Evolutionary conservation across 2,797 vertebrate genomes (phyloP).

Genomic region (Aeoliscus strigatus): DNA sequence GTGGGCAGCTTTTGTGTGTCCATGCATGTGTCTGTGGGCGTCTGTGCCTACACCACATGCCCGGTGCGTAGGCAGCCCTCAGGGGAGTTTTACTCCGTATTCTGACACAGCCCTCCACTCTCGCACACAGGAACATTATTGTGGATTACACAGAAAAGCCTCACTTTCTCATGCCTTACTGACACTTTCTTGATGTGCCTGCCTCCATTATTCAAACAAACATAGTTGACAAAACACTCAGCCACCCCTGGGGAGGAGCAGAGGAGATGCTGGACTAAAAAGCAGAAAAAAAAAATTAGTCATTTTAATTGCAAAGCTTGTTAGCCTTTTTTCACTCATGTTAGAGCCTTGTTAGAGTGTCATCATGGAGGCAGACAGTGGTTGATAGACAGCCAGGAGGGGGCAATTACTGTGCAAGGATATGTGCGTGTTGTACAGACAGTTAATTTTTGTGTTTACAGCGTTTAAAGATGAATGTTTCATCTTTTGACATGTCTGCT

Average conservation of each 20-base stretch:
- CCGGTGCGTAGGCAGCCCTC: slow-evolving; percentile 15
- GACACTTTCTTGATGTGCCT: slow-evolving; percentile 24
- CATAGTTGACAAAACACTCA: slow-evolving; percentile 24
- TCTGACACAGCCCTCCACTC: slow-evolving; percentile 21
- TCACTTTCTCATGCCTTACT: slow-evolving; percentile 1
- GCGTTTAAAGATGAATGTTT: slow-evolving; percentile 5
- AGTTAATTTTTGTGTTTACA: slow-evolving; percentile 22
- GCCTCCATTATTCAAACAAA: slow-evolving; percentile 26
- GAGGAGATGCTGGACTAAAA: slow-evolving; percentile 5
- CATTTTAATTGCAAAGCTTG: slow-evolving; percentile 50
- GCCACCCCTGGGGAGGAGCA: slow-evolving; percentile 12
- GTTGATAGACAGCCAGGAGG: slow-evolving; percentile 41
- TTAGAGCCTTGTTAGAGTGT: slow-evolving; percentile 44
- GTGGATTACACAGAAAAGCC: slow-evolving; percentile 39
- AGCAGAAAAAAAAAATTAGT: slow-evolving; percentile 17
- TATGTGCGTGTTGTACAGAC: slow-evolving; percentile 12
- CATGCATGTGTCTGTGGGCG: slow-evolving; percentile 1
- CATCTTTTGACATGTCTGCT: too few relatives aligned
- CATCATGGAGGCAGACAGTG: slow-evolving; percentile 26
- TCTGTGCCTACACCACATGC: slow-evolving; percentile 6
- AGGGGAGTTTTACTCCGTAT: slow-evolving; percentile 20
- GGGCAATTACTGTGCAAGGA: slow-evolving; percentile 9
- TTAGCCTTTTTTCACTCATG: slow-evolving; percentile 21
- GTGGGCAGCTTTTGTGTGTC: slow-evolving; percentile 1
- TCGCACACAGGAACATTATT: slow-evolving; percentile 33